phyloP scores from a whole-genome alignment of 2,113 vertebrate species.

The Atrichornis clamosus region DNA sequence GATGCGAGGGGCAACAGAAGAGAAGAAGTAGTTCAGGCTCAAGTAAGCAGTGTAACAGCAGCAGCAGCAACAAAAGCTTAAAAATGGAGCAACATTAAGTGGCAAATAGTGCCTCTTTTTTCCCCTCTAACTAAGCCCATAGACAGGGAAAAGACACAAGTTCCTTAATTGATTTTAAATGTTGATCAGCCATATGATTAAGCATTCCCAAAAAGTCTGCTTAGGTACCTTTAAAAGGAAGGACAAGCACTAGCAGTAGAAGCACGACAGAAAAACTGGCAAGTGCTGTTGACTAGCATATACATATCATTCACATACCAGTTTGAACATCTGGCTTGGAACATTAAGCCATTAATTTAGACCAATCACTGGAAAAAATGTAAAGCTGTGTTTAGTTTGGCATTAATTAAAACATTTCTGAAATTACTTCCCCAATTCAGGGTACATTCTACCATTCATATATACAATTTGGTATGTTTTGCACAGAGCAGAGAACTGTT shows the following conservation, averaged over 20 bases:
- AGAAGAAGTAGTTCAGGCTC: not conserved
- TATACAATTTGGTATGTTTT: not conserved
- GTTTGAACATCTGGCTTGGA: constrained; percentile 43
- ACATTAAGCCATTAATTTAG: constrained; percentile 50
- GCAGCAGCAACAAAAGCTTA: not conserved
- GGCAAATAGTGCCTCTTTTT: not conserved
- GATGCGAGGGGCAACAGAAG: not conserved
- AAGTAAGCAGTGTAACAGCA: not conserved
- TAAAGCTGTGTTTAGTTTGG: constrained; percentile 34
- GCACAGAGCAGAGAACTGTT: not conserved
- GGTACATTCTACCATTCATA: not conserved
- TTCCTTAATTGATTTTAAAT: not conserved
- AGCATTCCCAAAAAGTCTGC: not conserved
- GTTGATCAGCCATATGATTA: not conserved
- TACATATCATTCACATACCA: constrained; percentile 9
- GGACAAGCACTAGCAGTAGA: constrained; percentile 8
- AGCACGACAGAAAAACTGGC: constrained; percentile 1
- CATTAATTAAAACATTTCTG: constrained; percentile 12
- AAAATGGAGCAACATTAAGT: not conserved
- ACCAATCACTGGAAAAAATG: constrained; percentile 32
- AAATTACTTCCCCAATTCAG: not conserved
- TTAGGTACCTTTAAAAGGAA: constrained; percentile 7
- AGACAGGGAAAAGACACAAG: not conserved
- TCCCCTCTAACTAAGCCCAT: not conserved
- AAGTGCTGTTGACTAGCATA: constrained; percentile 33